Percentiles rank a stretch among this genome's conserved stretches.
Conservation (phyloP, 2,888 invertebrate genomes). For the Seladonia tumulorum region DNA sequence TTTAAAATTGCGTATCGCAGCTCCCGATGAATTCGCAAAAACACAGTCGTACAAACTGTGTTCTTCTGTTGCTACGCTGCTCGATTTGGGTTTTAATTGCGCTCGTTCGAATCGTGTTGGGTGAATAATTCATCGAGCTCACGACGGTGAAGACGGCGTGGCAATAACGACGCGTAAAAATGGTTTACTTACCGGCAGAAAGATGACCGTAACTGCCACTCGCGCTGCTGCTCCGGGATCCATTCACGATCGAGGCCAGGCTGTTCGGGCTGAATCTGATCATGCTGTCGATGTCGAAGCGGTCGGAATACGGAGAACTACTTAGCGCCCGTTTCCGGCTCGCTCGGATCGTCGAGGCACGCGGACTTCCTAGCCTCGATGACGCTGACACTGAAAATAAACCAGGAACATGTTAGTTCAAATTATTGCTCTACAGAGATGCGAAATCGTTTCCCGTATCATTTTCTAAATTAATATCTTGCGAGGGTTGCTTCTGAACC, state of each 20-base stretch:
- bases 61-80: not conserved
- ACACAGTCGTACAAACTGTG: not conserved
- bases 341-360: constrained; percentile 86
- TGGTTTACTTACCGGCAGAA: constrained; percentile 89
- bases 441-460: not conserved
- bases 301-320: constrained; percentile 97
- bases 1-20: not conserved
- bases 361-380: constrained; percentile 89
- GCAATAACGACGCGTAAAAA: constrained; percentile 8
- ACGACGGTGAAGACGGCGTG: not conserved
- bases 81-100: not conserved
- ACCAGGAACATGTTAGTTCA: not conserved
- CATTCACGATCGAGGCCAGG: constrained; percentile 91
- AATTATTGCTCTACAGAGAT: not conserved
- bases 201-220: constrained; percentile 99
- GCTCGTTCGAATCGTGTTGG: not conserved
- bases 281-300: constrained; percentile 97
- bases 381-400: constrained; percentile 77
- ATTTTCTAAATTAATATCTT: not conserved
- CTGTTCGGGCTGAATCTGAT: constrained; percentile 98
- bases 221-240: constrained; percentile 94
- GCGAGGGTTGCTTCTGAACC: not conserved
- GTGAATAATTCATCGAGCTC: constrained; percentile 23
- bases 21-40: not conserved
- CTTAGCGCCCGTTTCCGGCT: constrained; percentile 96